These are phyloP conservation scores for Rhineura floridana DNA, from an alignment of 2,113 vertebrate genomes.

Conservation along the genomic window DNA sequence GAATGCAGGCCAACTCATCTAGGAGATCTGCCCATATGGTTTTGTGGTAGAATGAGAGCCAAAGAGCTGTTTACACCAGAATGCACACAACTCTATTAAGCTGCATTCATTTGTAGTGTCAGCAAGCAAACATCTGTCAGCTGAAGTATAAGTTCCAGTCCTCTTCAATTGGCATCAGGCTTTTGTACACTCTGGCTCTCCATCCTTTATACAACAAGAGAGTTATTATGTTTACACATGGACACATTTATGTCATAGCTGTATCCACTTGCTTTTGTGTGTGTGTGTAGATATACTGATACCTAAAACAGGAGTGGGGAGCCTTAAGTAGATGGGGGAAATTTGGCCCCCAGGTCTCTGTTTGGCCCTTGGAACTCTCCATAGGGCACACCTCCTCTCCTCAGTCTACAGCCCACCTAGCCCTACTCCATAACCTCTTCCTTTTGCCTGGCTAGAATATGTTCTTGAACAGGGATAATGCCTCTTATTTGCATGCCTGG, in stretches of 20 bases:
- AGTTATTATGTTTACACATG: slow-evolving; percentile 6
- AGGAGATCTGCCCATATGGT: slow-evolving; percentile 27
- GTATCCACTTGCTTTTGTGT: neutral
- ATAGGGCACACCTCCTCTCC: too few species aligned
- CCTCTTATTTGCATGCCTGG: too few species aligned
- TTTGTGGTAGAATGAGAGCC: neutral
- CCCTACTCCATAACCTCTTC: too few species aligned
- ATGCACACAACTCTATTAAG: slow-evolving; percentile 23
- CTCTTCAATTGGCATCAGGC: slow-evolving; percentile 8
- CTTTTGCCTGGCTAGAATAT: too few species aligned
- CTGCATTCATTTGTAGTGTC: slow-evolving; percentile 24
- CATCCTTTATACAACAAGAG: neutral
- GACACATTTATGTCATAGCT: neutral
- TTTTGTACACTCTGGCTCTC: neutral
- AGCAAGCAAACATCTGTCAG: slow-evolving; percentile 28
- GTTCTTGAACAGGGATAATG: too few species aligned
- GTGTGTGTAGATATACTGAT: too few species aligned
- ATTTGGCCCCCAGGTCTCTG: too few species aligned
- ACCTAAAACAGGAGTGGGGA: too few species aligned
- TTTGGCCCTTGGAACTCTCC: too few species aligned
- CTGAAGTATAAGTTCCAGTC: slow-evolving; percentile 17
- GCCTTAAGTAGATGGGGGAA: too few species aligned
- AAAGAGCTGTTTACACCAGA: slow-evolving; percentile 37
- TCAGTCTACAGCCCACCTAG: too few species aligned
- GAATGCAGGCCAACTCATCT: slow-evolving; percentile 20